Conservation (phyloP, 2,113 vertebrate species). For the Scomber japonicus region DNA sequence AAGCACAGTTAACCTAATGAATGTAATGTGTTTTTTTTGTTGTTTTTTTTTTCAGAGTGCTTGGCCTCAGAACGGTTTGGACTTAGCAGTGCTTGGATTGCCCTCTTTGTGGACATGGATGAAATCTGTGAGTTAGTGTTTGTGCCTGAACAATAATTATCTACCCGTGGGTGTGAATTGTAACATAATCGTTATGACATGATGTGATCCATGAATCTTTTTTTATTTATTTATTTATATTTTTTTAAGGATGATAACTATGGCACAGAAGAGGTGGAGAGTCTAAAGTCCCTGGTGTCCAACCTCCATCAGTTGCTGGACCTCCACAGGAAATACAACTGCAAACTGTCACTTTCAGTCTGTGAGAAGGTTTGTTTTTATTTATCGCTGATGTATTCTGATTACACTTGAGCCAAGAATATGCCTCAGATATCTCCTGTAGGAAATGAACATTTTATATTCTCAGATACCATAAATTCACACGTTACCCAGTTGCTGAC, state of each 20-base stretch:
- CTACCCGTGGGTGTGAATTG: neutral
- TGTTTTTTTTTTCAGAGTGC: conserved; percentile 85
- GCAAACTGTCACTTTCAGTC: conserved; percentile 90
- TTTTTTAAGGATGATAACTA: conserved; percentile 84
- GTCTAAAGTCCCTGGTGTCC: conserved; percentile 87
- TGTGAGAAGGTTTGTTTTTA: conserved; percentile 91
- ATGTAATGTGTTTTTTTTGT: neutral
- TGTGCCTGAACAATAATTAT: neutral
- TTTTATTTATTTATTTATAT: conserved; percentile 22
- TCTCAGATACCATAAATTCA: neutral
- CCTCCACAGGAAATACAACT: conserved; percentile 92
- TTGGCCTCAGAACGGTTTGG: conserved; percentile 96
- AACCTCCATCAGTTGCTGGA: conserved; percentile 89
- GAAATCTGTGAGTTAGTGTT: conserved; percentile 84
- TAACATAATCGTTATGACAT: neutral
- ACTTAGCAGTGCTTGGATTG: conserved; percentile 89
- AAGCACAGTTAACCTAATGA: neutral
- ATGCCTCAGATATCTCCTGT: neutral
- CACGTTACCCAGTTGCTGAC: neutral
- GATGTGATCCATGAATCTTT: neutral
- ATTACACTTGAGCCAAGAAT: neutral
- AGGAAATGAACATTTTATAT: neutral
- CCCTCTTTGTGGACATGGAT: conserved; percentile 86
- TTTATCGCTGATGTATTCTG: neutral
- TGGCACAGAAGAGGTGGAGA: conserved; percentile 86